Evolutionary conservation across 30 jellyfish, hydroid and myxozoan genomes (phyloP).

Genomic region (Turritopsis dohrnii): DNA sequence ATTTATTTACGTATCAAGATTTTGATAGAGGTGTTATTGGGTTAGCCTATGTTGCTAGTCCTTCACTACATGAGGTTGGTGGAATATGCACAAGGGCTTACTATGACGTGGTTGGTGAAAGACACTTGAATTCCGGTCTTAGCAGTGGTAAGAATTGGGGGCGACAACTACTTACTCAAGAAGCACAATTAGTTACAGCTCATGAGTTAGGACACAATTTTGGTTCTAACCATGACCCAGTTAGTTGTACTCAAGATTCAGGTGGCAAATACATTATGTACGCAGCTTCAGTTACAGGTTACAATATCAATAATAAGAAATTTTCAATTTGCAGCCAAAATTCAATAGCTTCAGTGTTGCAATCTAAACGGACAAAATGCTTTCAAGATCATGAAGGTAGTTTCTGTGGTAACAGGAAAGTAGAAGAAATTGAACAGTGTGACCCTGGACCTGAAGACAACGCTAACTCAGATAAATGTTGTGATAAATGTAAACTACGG

Average conservation of each 20-base stretch:
- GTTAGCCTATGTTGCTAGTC: slow-evolving; percentile 80
- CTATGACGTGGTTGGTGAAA: slow-evolving; percentile 18
- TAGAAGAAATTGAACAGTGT: slow-evolving; percentile 68
- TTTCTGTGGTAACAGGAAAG: slow-evolving; percentile 76
- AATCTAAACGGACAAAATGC: slow-evolving; percentile 42
- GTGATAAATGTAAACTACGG: slow-evolving; percentile 57
- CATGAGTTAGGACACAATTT: slow-evolving; percentile 88
- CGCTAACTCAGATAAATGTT: slow-evolving; percentile 49
- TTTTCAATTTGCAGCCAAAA: slow-evolving; percentile 68
- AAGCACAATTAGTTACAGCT: slow-evolving; percentile 88
- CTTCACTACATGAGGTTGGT: slow-evolving; percentile 40
- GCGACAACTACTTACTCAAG: slow-evolving; percentile 71
- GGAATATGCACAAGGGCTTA: slow-evolving; percentile 72
- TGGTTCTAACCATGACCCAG: slow-evolving; percentile 89
- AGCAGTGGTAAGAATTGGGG: slow-evolving; percentile 92
- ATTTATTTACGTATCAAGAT: slow-evolving; percentile 83
- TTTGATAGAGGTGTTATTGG: slow-evolving; percentile 87
- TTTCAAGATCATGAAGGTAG: slow-evolving; percentile 51
- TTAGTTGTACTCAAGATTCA: slow-evolving; percentile 18
- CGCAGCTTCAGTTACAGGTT: slow-evolving; percentile 74
- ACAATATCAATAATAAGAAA: slow-evolving; percentile 48
- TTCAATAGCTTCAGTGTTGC: slow-evolving; percentile 48
- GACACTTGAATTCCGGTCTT: slow-evolving; percentile 55
- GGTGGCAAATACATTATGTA: slow-evolving; percentile 83
- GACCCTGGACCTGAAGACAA: slow-evolving; percentile 76